Conservation (phyloP, 2,888 invertebrate species). For the Campoplex nolae region DNA sequence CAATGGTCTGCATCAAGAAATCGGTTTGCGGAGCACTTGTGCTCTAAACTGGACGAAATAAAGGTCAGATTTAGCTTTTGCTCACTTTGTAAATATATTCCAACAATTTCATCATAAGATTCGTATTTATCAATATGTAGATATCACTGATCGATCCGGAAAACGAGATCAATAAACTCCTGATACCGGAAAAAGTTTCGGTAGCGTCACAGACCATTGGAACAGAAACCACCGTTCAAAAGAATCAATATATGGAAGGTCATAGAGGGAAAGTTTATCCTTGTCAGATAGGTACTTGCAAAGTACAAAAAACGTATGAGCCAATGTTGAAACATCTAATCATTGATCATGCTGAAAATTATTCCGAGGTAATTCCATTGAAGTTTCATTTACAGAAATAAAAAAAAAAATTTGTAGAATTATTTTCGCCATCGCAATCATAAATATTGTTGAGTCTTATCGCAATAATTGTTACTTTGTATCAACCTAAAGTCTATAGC, state of each 20-base stretch:
- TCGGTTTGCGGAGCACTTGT: conserved; percentile 86
- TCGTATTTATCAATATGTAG: conserved; percentile 8
- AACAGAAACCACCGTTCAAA: conserved; percentile 64
- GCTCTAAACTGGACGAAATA: conserved; percentile 84
- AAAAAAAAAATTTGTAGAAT: no score
- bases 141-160: conserved; percentile 61
- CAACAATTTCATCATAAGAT: not conserved
- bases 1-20: conserved; percentile 86
- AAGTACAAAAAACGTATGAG: conserved; percentile 83
- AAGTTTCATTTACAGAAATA: not conserved
- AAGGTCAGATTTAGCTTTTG: conserved; percentile 72
- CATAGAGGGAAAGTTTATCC: conserved; percentile 84
- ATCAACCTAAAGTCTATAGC: no score
- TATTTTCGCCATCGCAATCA: no score
- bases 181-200: conserved; percentile 42
- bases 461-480: not conserved
- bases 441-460: no score
- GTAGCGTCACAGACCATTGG: conserved; percentile 64
- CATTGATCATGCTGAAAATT: conserved; percentile 85
- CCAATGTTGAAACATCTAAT: conserved; percentile 86
- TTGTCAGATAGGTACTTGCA: conserved; percentile 85
- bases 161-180: conserved; percentile 45
- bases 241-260: conserved; percentile 62
- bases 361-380: conserved; percentile 84
- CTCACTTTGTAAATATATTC: not conserved